Percentiles rank a stretch among this genome's conserved stretches.
Evolutionary conservation across 2,797 vertebrate species (phyloP).

Genomic region (Tiaroga cobitis): DNA sequence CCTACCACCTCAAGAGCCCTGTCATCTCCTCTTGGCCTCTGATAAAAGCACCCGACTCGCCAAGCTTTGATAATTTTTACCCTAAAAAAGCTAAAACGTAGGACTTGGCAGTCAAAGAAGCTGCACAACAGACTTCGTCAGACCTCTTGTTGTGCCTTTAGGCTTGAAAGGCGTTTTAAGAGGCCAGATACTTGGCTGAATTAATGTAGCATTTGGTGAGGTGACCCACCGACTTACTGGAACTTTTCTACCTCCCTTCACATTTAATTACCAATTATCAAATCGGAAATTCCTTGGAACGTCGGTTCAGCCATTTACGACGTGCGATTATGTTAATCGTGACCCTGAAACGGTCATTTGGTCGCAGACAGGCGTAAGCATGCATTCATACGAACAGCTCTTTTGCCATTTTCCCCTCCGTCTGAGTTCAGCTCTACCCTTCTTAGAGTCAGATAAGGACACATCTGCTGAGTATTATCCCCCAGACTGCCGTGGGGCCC

Average conservation of each 20-base stretch:
- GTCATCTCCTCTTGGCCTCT: conserved; percentile 37
- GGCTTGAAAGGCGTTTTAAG: conserved; percentile 26
- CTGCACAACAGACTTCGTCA: conserved; percentile 36
- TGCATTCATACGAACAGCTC: not conserved
- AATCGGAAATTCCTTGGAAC: conserved; percentile 2
- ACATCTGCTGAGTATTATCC: conserved; percentile 63
- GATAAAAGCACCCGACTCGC: conserved; percentile 34
- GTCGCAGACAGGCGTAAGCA: not conserved
- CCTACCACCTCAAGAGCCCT: conserved; percentile 28
- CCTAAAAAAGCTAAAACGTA: conserved; percentile 22
- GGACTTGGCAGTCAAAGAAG: conserved; percentile 39
- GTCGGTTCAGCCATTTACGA: not conserved
- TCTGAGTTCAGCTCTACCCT: conserved; percentile 42
- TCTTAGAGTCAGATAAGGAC: conserved; percentile 63
- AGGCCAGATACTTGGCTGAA: conserved; percentile 42
- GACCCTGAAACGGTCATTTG: conserved; percentile 11
- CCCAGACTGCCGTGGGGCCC: conserved; percentile 55
- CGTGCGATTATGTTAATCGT: conserved; percentile 7
- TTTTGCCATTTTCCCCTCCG: conserved; percentile 24
- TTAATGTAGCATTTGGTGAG: conserved; percentile 43
- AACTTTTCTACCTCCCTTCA: not conserved
- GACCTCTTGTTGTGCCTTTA: conserved; percentile 44
- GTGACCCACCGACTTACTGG: conserved; percentile 31
- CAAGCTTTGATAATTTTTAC: conserved; percentile 42
- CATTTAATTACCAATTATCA: conserved; percentile 32